Conservation (phyloP, 1,140 invertebrate species). For the Solenopsis fugax region DNA sequence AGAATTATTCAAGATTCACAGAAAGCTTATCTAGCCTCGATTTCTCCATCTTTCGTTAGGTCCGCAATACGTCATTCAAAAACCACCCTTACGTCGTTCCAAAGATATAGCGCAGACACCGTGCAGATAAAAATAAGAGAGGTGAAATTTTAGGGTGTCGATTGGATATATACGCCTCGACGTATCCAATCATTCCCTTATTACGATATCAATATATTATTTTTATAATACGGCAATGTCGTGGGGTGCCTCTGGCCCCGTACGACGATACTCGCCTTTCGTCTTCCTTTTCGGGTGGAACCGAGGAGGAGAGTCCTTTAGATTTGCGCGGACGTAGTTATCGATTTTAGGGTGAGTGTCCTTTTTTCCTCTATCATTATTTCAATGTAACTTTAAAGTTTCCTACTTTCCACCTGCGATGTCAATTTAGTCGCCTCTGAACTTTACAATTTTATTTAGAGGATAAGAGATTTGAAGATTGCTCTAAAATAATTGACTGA, state of each 20-base stretch:
- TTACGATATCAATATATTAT: conserved; percentile 86
- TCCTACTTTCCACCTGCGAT: neutral
- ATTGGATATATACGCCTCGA: conserved; percentile 79
- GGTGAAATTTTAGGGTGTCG: conserved; percentile 67
- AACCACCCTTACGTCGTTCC: conserved; percentile 30
- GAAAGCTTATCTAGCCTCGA: conserved; percentile 6
- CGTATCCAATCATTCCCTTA: conserved; percentile 85
- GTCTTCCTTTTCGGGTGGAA: conserved; percentile 30
- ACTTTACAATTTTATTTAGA: neutral
- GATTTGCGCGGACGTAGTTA: conserved; percentile 34
- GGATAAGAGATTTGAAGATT: neutral
- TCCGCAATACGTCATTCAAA: conserved; percentile 73
- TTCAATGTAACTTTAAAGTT: neutral
- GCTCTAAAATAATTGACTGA: conserved; percentile 3
- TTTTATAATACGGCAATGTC: conserved; percentile 75
- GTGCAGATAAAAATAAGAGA: conserved; percentile 73
- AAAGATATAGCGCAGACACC: conserved; percentile 80
- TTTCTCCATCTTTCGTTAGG: conserved; percentile 74
- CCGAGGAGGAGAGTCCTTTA: conserved; percentile 36
- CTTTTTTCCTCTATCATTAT: conserved; percentile 3
- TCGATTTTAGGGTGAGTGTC: conserved; percentile 37
- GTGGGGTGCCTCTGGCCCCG: conserved; percentile 11
- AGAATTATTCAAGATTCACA: conserved; percentile 16
- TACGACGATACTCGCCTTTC: conserved; percentile 25
- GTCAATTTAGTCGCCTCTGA: neutral